Conservation (phyloP, 2,113 vertebrate species). For the Petroica traversi region DNA sequence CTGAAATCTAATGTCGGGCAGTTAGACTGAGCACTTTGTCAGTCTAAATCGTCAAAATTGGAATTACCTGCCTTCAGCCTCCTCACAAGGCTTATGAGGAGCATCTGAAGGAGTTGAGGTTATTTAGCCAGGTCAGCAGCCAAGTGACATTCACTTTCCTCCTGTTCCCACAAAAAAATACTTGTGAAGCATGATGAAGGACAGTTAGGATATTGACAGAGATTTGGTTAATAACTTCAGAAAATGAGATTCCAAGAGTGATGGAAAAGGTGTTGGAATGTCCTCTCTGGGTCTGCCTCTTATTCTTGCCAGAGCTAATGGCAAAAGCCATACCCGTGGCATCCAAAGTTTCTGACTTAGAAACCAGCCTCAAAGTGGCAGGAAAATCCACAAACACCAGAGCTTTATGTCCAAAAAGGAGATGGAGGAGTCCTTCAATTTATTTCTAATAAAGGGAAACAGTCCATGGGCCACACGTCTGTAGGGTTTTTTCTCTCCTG, state of each 20-base stretch:
- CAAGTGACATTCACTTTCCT: background rate
- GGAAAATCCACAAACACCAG: too few relatives aligned
- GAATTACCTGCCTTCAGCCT: background rate
- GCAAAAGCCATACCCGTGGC: constrained; percentile 39
- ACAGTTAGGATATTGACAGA: background rate
- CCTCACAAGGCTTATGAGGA: background rate
- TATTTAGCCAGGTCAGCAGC: background rate
- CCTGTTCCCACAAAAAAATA: background rate
- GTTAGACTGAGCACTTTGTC: fast-evolving
- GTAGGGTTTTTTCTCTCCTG: too few relatives aligned
- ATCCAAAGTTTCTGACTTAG: too few relatives aligned
- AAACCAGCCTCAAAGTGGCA: too few relatives aligned
- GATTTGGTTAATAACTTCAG: background rate
- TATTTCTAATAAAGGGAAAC: too few relatives aligned
- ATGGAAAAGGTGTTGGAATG: background rate
- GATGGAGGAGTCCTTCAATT: too few relatives aligned
- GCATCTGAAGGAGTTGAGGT: background rate
- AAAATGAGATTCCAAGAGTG: background rate
- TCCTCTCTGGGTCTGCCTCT: too few relatives aligned
- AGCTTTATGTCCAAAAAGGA: too few relatives aligned
- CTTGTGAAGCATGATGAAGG: background rate
- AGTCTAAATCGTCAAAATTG: background rate
- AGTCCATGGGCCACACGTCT: too few relatives aligned
- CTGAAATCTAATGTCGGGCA: background rate
- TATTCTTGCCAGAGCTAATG: too few relatives aligned